Evolutionary conservation across 92 coral and sea anemone genomes (phyloP), one percentile per base, ranked within the genome.

Genomic region (Hydrozoanthus gracilis): DNA sequence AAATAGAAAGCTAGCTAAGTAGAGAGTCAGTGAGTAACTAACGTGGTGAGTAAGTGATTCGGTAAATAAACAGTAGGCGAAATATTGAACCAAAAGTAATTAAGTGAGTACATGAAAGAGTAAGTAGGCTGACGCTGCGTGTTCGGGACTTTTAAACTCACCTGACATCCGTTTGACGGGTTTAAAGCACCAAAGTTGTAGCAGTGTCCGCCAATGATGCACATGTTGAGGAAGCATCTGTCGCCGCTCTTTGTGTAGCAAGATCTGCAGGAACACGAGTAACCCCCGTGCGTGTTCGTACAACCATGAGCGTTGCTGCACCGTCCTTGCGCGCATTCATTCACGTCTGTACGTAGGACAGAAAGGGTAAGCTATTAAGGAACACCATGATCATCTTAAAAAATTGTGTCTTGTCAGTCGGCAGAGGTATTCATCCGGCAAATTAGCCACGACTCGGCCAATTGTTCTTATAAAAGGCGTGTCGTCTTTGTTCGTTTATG

Each of bases 141-240:
- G 18, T 18, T 17, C 4, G 3, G 39, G 6, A 4, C 6, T 65
- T 5, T 5, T n/a, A 14, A 7, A 6, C 64, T 12, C 61, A 78
- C 83, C 83, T 78, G 83, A 44, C 83, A 78, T 27, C 4, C 52
- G 10, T 78, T 78, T 58, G 83, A 78, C 4, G 83, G 83, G 16
- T 78, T 58, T 58, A 14, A 1, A 2, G 8, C 16, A 7, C 49
- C 49, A 60, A 14, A 78, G 17, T n/a, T 16, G 35, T 78, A 60
- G 50, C 83, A 78, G 51, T 5, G 83, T 7, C 83, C 83, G 14
- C 50, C 47, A 60, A 78, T 78, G 17, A 11, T 62, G 27, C 83
- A 78, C 71, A 4, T 45, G 54, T 78, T 15, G 18, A 78, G 83
- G 48, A 6, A 4, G 18, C 83, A 78, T 0, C 12, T 56, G 27